These are phyloP conservation scores for Zaprionus gabonicus DNA, from an alignment of 1,140 invertebrate genomes.

Conservation along the genomic window DNA sequence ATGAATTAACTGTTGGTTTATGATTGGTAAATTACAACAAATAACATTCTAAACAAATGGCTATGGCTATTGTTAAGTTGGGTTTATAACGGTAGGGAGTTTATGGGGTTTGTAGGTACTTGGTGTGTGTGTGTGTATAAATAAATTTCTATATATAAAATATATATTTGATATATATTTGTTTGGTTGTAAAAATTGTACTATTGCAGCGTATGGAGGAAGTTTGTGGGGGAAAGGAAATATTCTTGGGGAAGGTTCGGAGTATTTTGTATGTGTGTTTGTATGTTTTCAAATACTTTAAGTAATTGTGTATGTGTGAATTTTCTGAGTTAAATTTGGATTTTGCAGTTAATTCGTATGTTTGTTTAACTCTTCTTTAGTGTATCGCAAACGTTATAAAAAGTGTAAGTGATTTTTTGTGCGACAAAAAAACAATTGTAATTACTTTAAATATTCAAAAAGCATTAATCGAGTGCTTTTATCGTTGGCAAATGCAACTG, in stretches of 20 bases:
- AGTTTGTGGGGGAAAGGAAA: constrained; percentile 49
- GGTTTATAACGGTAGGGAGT: constrained; percentile 53
- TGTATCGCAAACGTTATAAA: constrained; percentile 27
- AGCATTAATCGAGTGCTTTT: constrained; percentile 67
- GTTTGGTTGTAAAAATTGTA: constrained; percentile 84
- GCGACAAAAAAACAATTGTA: constrained; percentile 76
- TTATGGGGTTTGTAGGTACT: constrained; percentile 74
- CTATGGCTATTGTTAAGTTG: constrained; percentile 81
- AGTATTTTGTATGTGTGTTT: constrained; percentile 29
- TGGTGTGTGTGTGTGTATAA: constrained; percentile 74
- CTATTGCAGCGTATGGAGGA: constrained; percentile 85
- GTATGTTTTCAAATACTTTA: constrained; percentile 77
- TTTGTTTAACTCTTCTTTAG: constrained; percentile 14
- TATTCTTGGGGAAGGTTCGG: constrained; percentile 15
- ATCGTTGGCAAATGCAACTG: constrained; percentile 66
- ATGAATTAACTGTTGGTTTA: constrained; percentile 6
- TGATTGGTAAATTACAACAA: constrained; percentile 74
- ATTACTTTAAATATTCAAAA: constrained; percentile 84
- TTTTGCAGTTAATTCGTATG: constrained; percentile 71
- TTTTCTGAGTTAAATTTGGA: constrained; percentile 61
- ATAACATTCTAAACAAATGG: constrained; percentile 81
- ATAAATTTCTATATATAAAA: constrained; percentile 76
- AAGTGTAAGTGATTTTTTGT: constrained; percentile 40
- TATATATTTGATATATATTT: constrained; percentile 80
- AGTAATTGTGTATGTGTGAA: constrained; percentile 66